A percentile compares a stretch with the other conserved stretches of the same genome.
Evolutionary conservation across 1,140 invertebrate genomes (phyloP).

Genomic region (Papilio polytes): DNA sequence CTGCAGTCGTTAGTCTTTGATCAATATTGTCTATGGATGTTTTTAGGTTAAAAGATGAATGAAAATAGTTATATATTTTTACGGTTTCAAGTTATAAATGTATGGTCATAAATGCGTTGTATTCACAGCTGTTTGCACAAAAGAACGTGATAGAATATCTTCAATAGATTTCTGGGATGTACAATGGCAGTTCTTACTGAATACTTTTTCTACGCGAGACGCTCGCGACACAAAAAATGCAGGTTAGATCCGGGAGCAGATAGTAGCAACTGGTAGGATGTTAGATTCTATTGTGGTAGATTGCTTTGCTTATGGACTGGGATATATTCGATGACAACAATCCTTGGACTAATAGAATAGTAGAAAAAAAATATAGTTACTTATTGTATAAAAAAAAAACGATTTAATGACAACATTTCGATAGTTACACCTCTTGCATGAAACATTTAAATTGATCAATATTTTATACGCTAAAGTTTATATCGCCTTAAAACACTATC

Average conservation of each 20-base stretch:
- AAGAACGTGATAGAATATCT: neutral
- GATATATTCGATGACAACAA: too few relatives aligned
- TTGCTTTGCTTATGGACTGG: neutral
- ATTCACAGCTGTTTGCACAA: neutral
- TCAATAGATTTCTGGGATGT: neutral
- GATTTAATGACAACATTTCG: too few relatives aligned
- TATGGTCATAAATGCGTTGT: neutral
- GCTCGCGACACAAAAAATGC: neutral
- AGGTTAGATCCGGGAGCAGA: conserved; percentile 7
- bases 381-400: too few relatives aligned
- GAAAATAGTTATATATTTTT: neutral
- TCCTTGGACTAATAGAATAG: too few relatives aligned
- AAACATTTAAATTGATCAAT: neutral
- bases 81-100: neutral
- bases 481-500: neutral
- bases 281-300: neutral
- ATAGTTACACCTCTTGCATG: neutral
- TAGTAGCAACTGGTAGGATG: neutral
- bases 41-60: neutral
- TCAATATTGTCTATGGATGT: too few relatives aligned
- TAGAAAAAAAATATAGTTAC: too few relatives aligned
- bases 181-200: neutral
- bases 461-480: neutral
- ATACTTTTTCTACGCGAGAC: neutral
- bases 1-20: too few relatives aligned